Base-by-base conservation (phyloP, 2,888 invertebrate species). In the Osedax fenrisi region DNA sequence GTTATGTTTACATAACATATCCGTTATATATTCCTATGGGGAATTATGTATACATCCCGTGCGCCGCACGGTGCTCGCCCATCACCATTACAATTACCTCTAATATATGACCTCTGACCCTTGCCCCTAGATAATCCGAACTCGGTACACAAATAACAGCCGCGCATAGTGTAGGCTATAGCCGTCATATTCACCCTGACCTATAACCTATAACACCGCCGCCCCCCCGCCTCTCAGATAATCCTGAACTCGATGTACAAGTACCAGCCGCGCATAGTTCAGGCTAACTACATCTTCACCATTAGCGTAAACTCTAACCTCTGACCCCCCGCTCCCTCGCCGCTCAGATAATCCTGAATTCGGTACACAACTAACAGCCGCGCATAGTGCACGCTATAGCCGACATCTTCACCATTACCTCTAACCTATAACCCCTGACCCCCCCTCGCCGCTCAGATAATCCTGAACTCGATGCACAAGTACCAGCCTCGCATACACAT, bases 261-360 rank as follows among this genome's bases (percentile, higher is more conserved):
- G 78, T 85, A 84, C 78, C 82, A 83, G 78, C 83, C 84, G 2
- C 79, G 85, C 79, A 81, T 85, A 26, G 83, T 84, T 0, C 84
- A 83, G 75, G 83, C 84, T 67, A 88, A 90, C 5, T 90, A 92
- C 82, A 93, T 83, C 67, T 83, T 83, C 79, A 82, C 82, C 61
- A 82, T 84, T 82, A 76, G 83, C 17, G 83, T 83, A 82, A 83
- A 81, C 69, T n/a, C n/a, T n/a, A n/a, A n/a, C n/a, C n/a, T n/a
- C n/a, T n/a, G n/a, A n/a, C n/a, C n/a, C n/a, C n/a, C n/a, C 41
- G 10, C 17, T 64, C 17, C 26, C 26, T 68, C 10, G 1, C 2
- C 27, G 13, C 21, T 13, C 81, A 84, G 83, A 83, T 84, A 27
- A 84, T 85, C 41, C 79, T 85, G 41, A 84, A 84, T 77, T 84